Conservation (phyloP, 2,797 vertebrate species). For the Lophius americanus region DNA sequence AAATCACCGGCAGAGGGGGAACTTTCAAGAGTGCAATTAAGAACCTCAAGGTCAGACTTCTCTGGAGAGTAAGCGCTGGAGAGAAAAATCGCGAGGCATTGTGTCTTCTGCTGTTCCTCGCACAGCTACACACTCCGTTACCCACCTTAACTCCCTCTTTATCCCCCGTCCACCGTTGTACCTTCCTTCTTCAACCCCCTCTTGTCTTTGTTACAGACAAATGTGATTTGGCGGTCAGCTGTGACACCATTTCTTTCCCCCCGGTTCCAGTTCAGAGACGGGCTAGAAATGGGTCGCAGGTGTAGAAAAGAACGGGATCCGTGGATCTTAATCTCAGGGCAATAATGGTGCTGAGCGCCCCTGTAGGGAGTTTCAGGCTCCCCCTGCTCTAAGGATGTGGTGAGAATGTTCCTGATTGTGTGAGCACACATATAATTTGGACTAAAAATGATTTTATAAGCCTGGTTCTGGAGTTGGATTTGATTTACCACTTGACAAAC, state of each 20-base stretch:
- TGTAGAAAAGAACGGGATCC: slow-evolving; percentile 61
- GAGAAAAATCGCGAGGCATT: slow-evolving; percentile 52
- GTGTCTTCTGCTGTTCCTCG: slow-evolving; percentile 31
- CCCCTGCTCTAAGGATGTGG: slow-evolving; percentile 23
- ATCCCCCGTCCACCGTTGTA: neutral
- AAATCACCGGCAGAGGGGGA: slow-evolving; percentile 66
- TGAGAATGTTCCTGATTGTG: slow-evolving; percentile 36
- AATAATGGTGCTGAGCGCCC: slow-evolving; percentile 55
- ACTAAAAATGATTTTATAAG: slow-evolving; percentile 24
- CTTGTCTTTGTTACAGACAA: slow-evolving; percentile 59
- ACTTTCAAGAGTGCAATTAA: slow-evolving; percentile 72
- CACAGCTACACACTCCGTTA: slow-evolving; percentile 28
- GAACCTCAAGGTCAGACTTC: slow-evolving; percentile 73
- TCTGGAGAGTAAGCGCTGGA: slow-evolving; percentile 47
- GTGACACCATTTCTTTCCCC: slow-evolving; percentile 54
- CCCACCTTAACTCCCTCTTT: slow-evolving; percentile 4
- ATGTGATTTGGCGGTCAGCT: slow-evolving; percentile 42
- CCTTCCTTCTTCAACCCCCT: neutral
- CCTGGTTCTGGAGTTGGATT: slow-evolving; percentile 31
- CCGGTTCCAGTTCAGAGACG: slow-evolving; percentile 5
- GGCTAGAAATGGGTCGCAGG: slow-evolving; percentile 66
- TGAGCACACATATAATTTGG: slow-evolving; percentile 34
- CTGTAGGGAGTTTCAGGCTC: slow-evolving; percentile 23
- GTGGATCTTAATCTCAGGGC: slow-evolving; percentile 71
- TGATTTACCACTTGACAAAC: slow-evolving; percentile 37